phyloP scores from a whole-genome alignment of 2,797 vertebrate genomes.

The Eulemur mongoz region DNA sequence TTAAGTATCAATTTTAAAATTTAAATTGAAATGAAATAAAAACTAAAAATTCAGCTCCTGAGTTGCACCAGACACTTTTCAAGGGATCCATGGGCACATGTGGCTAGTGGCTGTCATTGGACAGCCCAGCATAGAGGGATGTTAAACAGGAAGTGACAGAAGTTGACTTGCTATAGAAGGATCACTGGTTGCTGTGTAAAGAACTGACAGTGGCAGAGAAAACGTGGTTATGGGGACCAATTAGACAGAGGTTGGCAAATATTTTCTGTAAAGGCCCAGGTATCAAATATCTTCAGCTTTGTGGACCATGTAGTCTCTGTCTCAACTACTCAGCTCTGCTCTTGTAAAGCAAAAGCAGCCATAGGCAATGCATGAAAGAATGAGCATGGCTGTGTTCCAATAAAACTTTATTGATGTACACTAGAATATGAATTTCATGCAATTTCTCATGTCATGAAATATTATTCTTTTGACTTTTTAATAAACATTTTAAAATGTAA shows the following conservation, averaged over 20 bases:
- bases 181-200: not conserved
- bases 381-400: not conserved
- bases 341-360: not conserved
- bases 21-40: slow-evolving; percentile 35
- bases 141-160: not conserved
- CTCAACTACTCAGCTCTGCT: not conserved
- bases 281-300: slow-evolving; percentile 22
- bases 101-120: not conserved
- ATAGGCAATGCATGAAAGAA: not conserved
- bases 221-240: not conserved
- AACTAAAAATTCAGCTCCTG: not conserved
- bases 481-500: not conserved
- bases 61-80: not conserved
- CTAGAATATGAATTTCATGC: slow-evolving; percentile 43
- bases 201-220: not conserved
- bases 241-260: not conserved
- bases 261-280: not conserved
- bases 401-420: slow-evolving; percentile 16
- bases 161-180: not conserved
- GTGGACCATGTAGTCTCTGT: not conserved
- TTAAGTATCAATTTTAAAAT: not conserved
- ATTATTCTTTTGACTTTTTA: not conserved
- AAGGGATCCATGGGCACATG: not conserved
- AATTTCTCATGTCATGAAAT: not conserved
- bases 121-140: not conserved